A percentile compares a stretch with the other conserved stretches of the same genome.
These are phyloP conservation scores for Imbricaverruca yamaguchii DNA, from an alignment of 2,888 invertebrate species.

Conservation along the genomic window DNA sequence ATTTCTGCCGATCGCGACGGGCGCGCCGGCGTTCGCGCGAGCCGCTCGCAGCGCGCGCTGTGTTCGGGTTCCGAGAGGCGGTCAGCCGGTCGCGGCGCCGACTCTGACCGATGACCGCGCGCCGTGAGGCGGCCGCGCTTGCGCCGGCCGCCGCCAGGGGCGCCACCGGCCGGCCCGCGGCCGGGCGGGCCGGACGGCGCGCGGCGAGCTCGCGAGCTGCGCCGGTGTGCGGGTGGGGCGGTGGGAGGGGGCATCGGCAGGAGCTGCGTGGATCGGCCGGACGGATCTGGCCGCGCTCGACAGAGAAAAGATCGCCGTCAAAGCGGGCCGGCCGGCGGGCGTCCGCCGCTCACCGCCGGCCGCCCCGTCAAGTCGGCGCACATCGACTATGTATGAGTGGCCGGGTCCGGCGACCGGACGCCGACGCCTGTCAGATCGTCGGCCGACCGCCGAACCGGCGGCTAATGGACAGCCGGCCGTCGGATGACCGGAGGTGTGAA, in stretches of 20 bases:
- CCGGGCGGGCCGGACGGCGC: no score
- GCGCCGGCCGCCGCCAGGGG: not conserved
- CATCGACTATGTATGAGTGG: slow-evolving; percentile 11
- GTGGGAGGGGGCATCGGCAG: not conserved
- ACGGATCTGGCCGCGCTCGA: not conserved
- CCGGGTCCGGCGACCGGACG: not conserved
- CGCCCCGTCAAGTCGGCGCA: not conserved
- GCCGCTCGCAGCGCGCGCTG: not conserved
- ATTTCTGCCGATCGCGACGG: not conserved
- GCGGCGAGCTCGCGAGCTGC: not conserved
- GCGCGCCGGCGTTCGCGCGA: not conserved
- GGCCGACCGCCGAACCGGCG: not conserved
- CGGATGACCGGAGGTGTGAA: slow-evolving; percentile 4
- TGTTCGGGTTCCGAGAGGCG: not conserved
- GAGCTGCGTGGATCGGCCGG: no score
- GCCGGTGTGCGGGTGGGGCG: not conserved
- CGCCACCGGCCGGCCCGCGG: not conserved
- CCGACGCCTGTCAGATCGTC: no score
- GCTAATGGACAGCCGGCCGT: not conserved
- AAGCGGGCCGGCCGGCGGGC: not conserved
- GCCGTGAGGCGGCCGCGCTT: not conserved
- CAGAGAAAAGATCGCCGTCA: not conserved
- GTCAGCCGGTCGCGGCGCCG: not conserved
- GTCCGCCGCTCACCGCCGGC: not conserved
- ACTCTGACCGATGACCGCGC: not conserved